Conservation (phyloP, 2,113 vertebrate genomes). For the Nipponia nippon region DNA sequence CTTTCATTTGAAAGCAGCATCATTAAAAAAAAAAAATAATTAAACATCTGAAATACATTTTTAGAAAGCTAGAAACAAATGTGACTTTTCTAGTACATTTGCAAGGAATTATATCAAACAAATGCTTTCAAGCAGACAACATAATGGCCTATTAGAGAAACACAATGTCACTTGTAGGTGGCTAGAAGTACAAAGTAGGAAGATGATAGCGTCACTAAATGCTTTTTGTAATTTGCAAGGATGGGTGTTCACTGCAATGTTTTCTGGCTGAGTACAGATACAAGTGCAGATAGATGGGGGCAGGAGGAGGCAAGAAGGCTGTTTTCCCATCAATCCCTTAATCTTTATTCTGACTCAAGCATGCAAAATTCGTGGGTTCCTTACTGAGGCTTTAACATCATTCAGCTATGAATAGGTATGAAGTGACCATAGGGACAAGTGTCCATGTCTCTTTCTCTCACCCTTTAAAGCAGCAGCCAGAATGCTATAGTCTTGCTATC, state of each 20-base stretch:
- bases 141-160: conserved; percentile 51
- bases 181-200: conserved; percentile 26
- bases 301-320: background rate
- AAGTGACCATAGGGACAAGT: background rate
- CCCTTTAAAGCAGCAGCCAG: background rate
- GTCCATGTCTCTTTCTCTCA: background rate
- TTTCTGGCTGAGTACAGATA: background rate
- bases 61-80: conserved; percentile 4
- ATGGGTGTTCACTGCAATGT: background rate
- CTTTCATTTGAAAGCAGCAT: background rate
- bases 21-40: background rate
- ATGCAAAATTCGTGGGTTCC: background rate
- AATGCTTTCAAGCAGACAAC: conserved; percentile 10
- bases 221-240: conserved; percentile 17
- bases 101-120: conserved; percentile 24
- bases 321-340: background rate
- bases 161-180: conserved; percentile 39
- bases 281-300: background rate
- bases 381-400: background rate
- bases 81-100: conserved; percentile 29
- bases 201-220: conserved; percentile 1
- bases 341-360: background rate
- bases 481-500: background rate
- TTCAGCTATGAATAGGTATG: background rate
- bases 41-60: background rate